phyloP scores from a whole-genome alignment of 2,888 invertebrate species.

The Lepidocyrtoides sp. region DNA sequence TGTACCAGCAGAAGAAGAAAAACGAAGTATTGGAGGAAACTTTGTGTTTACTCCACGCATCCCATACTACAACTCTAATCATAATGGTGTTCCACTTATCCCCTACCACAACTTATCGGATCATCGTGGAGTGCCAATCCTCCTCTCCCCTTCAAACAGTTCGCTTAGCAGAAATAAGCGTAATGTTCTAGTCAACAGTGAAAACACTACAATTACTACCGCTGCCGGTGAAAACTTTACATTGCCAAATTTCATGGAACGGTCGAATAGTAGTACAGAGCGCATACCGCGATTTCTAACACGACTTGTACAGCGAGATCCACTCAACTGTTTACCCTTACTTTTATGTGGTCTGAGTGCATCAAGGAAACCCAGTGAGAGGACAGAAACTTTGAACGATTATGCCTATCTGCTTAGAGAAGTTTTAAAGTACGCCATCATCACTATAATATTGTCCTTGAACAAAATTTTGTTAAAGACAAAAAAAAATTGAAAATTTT shows the following conservation, averaged over 20 bases:
- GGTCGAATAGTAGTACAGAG: not conserved
- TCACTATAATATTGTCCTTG: no score
- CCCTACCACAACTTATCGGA: not conserved
- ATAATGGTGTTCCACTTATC: no score
- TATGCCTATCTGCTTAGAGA: constrained; percentile 76
- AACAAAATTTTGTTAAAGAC: no score
- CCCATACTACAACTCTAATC: no score
- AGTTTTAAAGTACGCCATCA: constrained; percentile 60
- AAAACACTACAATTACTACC: not conserved
- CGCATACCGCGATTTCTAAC: constrained; percentile 68
- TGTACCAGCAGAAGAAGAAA: constrained; percentile 67
- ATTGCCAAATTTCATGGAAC: not conserved
- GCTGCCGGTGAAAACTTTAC: constrained; percentile 9
- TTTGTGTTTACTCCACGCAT: not conserved
- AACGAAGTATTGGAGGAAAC: constrained; percentile 48
- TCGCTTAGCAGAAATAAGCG: constrained; percentile 29
- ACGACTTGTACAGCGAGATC: constrained; percentile 71
- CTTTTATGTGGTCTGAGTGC: constrained; percentile 76
- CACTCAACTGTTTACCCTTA: constrained; percentile 74
- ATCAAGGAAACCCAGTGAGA: constrained; percentile 67
- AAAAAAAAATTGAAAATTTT: no score
- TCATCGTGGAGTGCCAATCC: not conserved
- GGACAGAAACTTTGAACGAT: constrained; percentile 76
- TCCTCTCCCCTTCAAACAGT: not conserved
- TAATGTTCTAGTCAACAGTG: constrained; percentile 60